phyloP scores from a whole-genome alignment of 2,888 invertebrate genomes.

The Heliconius charithonia region DNA sequence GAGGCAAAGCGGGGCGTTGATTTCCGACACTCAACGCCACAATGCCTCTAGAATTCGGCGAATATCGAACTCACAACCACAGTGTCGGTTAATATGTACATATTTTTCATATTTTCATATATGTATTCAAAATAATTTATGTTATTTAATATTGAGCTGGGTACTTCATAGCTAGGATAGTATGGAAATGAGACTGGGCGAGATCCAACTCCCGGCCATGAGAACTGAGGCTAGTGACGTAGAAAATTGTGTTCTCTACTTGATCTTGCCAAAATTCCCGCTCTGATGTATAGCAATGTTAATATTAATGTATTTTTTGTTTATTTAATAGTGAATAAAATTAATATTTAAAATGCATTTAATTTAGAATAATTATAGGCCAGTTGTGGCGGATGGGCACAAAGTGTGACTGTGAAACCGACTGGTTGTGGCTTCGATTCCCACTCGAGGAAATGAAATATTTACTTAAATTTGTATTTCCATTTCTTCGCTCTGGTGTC shows the following conservation, averaged over 20 bases:
- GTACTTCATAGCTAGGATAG: conserved; percentile 53
- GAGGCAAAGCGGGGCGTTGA: too few relatives aligned
- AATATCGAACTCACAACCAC: neutral
- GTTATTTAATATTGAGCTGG: conserved; percentile 50
- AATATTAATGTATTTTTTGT: neutral
- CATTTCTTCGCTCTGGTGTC: too few relatives aligned
- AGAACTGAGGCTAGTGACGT: conserved; percentile 53
- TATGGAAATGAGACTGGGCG: conserved; percentile 58
- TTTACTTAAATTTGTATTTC: too few relatives aligned
- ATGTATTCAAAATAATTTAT: conserved; percentile 12
- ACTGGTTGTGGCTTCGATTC: too few relatives aligned
- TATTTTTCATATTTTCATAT: conserved; percentile 9
- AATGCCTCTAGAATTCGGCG: too few relatives aligned
- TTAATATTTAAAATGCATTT: neutral
- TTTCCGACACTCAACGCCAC: too few relatives aligned
- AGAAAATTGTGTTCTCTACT: conserved; percentile 56
- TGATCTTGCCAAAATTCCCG: conserved; percentile 43
- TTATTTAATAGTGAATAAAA: neutral
- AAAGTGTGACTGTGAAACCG: too few relatives aligned
- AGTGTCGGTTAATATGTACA: neutral
- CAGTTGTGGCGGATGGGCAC: too few relatives aligned
- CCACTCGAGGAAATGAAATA: too few relatives aligned
- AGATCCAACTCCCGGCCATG: conserved; percentile 52
- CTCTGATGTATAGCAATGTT: conserved; percentile 5
- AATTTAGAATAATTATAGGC: neutral